phyloP scores from a whole-genome alignment of 2,797 vertebrate species.

The Melanotaenia trifasciata region DNA sequence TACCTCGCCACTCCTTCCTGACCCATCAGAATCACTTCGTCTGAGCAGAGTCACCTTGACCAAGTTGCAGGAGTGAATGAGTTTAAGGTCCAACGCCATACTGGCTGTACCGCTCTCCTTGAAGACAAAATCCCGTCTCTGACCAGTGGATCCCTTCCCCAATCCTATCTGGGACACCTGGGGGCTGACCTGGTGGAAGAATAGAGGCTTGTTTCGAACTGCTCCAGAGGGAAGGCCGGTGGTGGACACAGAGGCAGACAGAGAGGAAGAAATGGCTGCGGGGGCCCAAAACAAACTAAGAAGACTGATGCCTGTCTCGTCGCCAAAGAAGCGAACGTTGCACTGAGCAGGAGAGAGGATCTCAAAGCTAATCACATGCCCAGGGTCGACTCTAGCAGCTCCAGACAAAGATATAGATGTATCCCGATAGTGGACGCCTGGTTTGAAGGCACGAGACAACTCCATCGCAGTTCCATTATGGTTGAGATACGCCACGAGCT shows the following conservation, averaged over 20 bases:
- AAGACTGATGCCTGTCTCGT: conserved; percentile 86
- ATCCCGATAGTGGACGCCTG: conserved; percentile 90
- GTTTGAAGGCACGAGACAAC: conserved; percentile 84
- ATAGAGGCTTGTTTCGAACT: conserved; percentile 88
- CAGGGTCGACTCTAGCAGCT: conserved; percentile 77
- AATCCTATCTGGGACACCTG: conserved; percentile 84
- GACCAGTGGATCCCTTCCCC: conserved; percentile 72
- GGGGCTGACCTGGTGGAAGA: conserved; percentile 84
- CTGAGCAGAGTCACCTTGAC: conserved; percentile 86
- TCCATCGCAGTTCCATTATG: conserved; percentile 86
- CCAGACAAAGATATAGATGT: conserved; percentile 88
- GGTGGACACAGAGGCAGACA: conserved; percentile 84
- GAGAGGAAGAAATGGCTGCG: conserved; percentile 82
- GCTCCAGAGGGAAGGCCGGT: conserved; percentile 85
- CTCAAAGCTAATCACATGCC: conserved; percentile 88
- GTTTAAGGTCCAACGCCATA: conserved; percentile 86
- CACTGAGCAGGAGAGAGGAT: conserved; percentile 88
- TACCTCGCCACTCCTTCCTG: conserved; percentile 62
- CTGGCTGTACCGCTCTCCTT: conserved; percentile 85
- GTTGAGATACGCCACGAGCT: conserved; percentile 85
- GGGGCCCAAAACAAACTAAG: conserved; percentile 91
- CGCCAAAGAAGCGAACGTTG: conserved; percentile 88
- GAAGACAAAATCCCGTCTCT: conserved; percentile 86
- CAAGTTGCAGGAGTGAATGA: conserved; percentile 90
- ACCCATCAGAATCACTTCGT: conserved; percentile 45